Conservation (phyloP, 2,888 invertebrate species). For the Drosophila heteroneura region DNA sequence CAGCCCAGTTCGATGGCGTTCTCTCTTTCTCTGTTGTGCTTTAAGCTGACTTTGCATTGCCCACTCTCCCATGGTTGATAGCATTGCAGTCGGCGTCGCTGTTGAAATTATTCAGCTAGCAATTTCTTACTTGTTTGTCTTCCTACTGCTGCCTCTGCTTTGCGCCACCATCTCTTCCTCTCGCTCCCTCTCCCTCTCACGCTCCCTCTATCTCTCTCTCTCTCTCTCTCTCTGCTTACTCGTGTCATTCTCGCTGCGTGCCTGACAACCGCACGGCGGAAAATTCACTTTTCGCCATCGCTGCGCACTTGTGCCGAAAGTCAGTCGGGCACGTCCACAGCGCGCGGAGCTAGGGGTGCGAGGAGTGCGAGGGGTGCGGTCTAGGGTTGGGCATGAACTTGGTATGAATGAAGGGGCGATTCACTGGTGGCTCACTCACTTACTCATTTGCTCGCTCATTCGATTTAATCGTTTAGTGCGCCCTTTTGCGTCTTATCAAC, state of each 20-base stretch:
- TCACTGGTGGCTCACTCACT: conserved; percentile 38
- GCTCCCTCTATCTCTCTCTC: neutral
- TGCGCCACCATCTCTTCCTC: neutral
- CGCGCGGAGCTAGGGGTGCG: conserved; percentile 33
- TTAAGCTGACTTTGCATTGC: conserved; percentile 60
- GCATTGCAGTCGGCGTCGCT: conserved; percentile 30
- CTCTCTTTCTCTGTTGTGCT: conserved; percentile 39
- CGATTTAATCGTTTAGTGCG: conserved; percentile 81
- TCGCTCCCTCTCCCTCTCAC: neutral
- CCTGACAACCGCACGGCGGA: conserved; percentile 77
- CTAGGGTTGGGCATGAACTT: conserved; percentile 9
- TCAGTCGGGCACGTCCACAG: conserved; percentile 79
- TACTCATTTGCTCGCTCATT: conserved; percentile 79
- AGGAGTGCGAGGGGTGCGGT: neutral
- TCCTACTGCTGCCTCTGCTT: conserved; percentile 8
- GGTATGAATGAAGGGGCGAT: conserved; percentile 47
- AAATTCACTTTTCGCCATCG: conserved; percentile 82
- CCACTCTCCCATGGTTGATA: conserved; percentile 22
- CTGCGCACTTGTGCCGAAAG: conserved; percentile 82
- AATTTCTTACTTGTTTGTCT: conserved; percentile 59
- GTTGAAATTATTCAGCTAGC: conserved; percentile 73
- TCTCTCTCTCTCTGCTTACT: conserved; percentile 3
- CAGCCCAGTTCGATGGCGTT: conserved; percentile 12
- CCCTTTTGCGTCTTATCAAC: conserved; percentile 82
- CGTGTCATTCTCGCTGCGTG: conserved; percentile 62